phyloP scores from a whole-genome alignment of 2,888 invertebrate species.

The Schrankia costaestrigalis region DNA sequence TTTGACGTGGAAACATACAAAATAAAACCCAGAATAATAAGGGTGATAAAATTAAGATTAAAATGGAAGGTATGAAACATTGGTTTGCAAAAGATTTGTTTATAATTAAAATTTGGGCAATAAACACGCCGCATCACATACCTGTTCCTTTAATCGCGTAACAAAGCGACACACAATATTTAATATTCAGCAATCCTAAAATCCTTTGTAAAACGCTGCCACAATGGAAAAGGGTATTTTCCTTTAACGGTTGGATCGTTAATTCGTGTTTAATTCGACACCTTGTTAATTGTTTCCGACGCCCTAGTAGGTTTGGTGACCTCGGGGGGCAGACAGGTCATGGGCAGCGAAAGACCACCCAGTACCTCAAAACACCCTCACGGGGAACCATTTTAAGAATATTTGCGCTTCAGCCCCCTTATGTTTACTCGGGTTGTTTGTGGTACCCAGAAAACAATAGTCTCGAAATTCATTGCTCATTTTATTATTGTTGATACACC shows the following conservation, averaged over 20 bases:
- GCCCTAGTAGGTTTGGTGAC: slow-evolving; percentile 76
- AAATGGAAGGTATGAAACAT: slow-evolving; percentile 17
- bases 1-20: too few relatives aligned
- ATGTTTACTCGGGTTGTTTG: slow-evolving; percentile 78
- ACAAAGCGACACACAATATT: slow-evolving; percentile 76
- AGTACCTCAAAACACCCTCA: slow-evolving; percentile 50
- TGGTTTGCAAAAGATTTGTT: slow-evolving; percentile 30
- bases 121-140: slow-evolving; percentile 48
- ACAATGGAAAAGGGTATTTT: slow-evolving; percentile 79
- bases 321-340: slow-evolving; percentile 58
- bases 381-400: slow-evolving; percentile 77
- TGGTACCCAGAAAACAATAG: slow-evolving; percentile 80
- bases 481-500: slow-evolving; percentile 80
- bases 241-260: slow-evolving; percentile 76
- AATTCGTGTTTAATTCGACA: slow-evolving; percentile 81
- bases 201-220: slow-evolving; percentile 72
- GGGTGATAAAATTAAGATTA: slow-evolving; percentile 16
- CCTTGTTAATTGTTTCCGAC: slow-evolving; percentile 80
- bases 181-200: slow-evolving; percentile 77
- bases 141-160: slow-evolving; percentile 59
- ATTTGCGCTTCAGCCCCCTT: slow-evolving; percentile 72
- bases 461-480: slow-evolving; percentile 80
- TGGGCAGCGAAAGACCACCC: slow-evolving; percentile 59
- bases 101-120: slow-evolving; percentile 53
- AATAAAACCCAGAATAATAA: too few relatives aligned